A percentile compares a stretch with the other conserved stretches of the same genome.
Conservation (phyloP, 23 tunicate genomes). For the Clavelina lepadiformis region DNA sequence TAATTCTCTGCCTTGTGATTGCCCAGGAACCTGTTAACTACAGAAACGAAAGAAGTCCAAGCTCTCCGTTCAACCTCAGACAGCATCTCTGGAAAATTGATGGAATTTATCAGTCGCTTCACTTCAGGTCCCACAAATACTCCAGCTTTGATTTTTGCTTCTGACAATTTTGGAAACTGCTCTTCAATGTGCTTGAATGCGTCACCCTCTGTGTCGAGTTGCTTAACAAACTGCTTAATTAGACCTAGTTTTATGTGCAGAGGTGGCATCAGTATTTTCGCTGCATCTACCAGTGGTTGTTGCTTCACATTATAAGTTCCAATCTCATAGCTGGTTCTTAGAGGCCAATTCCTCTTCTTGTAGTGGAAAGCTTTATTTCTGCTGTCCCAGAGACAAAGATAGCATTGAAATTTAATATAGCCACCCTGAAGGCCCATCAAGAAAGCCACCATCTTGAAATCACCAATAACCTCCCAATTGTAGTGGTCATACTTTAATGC, state of each 20-base stretch:
- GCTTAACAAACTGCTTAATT: conserved; percentile 33
- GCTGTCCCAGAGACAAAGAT: conserved; percentile 33
- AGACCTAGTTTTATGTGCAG: conserved; percentile 25
- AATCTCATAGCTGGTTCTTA: conserved; percentile 15
- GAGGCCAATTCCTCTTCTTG: conserved; percentile 28
- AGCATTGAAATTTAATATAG: conserved; percentile 20
- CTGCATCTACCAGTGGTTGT: conserved; percentile 25
- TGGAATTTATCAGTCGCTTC: conserved; percentile 29
- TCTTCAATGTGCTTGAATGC: conserved; percentile 37
- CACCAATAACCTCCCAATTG: conserved; percentile 31
- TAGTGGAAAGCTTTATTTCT: conserved; percentile 29
- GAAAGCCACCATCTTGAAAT: conserved; percentile 34
- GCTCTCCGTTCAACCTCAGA: conserved; percentile 33
- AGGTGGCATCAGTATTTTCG: conserved; percentile 26
- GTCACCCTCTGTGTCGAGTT: conserved; percentile 21
- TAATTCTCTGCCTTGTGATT: conserved; percentile 24
- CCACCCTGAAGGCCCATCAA: conserved; percentile 27
- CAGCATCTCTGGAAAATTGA: conserved; percentile 18
- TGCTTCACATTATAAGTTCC: conserved; percentile 24
- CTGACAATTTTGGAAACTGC: conserved; percentile 21
- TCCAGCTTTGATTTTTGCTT: conserved; percentile 34
- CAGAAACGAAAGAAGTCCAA: conserved; percentile 31
- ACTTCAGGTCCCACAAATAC: conserved; percentile 32
- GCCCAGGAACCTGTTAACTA: conserved; percentile 21
- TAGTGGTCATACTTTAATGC: conserved; percentile 31